These are phyloP conservation scores for Callyntrura sp. DNA, from an alignment of 2,888 invertebrate species.

Conservation along the genomic window DNA sequence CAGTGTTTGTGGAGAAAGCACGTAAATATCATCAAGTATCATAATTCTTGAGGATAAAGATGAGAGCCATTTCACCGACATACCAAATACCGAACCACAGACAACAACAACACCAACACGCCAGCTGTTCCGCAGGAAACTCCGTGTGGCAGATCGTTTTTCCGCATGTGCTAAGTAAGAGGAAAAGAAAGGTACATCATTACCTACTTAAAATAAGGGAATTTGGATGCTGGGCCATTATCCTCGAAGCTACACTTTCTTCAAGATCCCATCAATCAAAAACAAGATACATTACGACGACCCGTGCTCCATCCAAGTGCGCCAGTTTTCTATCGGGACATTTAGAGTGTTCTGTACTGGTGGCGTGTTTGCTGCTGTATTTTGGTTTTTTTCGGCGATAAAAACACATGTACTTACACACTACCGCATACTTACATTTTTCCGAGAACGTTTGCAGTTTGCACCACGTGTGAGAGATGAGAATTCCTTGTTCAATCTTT, in stretches of 20 bases:
- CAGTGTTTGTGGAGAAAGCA: conserved; percentile 45
- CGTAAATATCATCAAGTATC: conserved; percentile 53
- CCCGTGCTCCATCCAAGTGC: conserved; percentile 34
- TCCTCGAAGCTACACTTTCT: conserved; percentile 70
- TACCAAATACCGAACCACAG: not conserved
- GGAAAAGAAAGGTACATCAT: conserved; percentile 64
- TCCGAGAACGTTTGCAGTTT: not conserved
- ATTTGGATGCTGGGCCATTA: conserved; percentile 76
- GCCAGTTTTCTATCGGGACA: not conserved
- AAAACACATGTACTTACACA: not conserved
- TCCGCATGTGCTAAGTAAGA: not conserved
- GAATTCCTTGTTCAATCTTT: conserved; percentile 24
- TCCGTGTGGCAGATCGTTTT: conserved; percentile 3
- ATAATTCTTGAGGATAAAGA: conserved; percentile 55
- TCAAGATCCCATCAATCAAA: conserved; percentile 76
- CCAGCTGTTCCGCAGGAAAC: conserved; percentile 60
- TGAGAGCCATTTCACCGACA: conserved; percentile 27
- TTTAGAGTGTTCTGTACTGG: not conserved
- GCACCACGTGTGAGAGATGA: not conserved
- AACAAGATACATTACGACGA: conserved; percentile 62
- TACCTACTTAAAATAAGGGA: conserved; percentile 71
- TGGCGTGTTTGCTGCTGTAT: conserved; percentile 4
- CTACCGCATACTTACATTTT: not conserved
- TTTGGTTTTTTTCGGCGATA: conserved; percentile 32
- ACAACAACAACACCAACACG: conserved; percentile 25